phyloP scores from a whole-genome alignment of 2,113 vertebrate species.

The Anarrhichthys ocellatus region DNA sequence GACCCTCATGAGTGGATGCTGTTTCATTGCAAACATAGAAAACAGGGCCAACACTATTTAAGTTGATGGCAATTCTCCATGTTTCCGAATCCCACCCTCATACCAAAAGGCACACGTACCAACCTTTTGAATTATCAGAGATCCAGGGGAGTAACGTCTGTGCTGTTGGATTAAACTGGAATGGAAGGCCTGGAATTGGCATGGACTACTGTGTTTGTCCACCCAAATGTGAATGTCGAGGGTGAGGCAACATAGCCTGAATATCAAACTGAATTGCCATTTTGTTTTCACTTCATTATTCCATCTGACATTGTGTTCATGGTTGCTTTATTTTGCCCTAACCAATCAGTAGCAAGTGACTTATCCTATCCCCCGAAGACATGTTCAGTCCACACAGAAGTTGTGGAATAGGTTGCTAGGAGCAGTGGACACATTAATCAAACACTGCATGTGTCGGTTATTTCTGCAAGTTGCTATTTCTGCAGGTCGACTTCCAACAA shows the following conservation, averaged over 20 bases:
- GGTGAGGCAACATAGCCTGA: constrained; percentile 4
- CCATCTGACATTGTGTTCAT: constrained; percentile 8
- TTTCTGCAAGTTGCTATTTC: neutral
- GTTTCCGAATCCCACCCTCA: constrained; percentile 17
- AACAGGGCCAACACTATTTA: constrained; percentile 8
- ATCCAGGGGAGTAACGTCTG: constrained; percentile 15
- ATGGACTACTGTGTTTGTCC: constrained; percentile 20
- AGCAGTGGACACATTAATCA: neutral
- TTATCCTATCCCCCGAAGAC: neutral
- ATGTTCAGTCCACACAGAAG: neutral
- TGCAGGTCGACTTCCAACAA: neutral
- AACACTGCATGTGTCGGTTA: neutral
- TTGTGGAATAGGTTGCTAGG: neutral
- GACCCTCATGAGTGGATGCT: neutral
- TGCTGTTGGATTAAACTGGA: constrained; percentile 9
- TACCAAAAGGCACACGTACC: constrained; percentile 17
- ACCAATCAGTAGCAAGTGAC: neutral
- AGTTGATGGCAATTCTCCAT: constrained; percentile 22
- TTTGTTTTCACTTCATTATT: constrained; percentile 28
- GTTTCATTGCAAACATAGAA: neutral
- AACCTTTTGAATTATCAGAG: constrained; percentile 41
- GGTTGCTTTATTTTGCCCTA: neutral
- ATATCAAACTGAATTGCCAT: constrained; percentile 5
- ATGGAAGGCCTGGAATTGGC: constrained; percentile 22
- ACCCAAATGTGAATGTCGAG: constrained; percentile 16